These are phyloP conservation scores for Andinoacara biseriatus DNA, from an alignment of 2,113 vertebrate genomes.

Conservation along the genomic window DNA sequence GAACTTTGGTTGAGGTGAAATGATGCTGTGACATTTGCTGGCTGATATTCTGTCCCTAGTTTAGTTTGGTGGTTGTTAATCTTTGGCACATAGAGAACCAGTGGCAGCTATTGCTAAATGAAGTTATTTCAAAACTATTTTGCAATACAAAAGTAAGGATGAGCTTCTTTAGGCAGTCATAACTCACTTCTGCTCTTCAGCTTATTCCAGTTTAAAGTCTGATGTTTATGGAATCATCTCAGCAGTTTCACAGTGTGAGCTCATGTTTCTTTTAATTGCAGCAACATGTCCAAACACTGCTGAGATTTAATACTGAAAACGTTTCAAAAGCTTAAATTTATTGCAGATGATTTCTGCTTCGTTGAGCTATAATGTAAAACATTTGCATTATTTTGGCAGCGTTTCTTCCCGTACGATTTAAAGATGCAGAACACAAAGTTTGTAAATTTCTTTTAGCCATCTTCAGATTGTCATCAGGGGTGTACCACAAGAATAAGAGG, in stretches of 20 bases:
- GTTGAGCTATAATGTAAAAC: not conserved
- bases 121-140: slow-evolving; percentile 9
- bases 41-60: not conserved
- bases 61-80: not conserved
- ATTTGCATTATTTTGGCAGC: not conserved
- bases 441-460: not conserved
- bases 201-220: not conserved
- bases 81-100: not conserved
- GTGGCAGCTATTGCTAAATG: not conserved
- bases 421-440: not conserved
- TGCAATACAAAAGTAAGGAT: not conserved
- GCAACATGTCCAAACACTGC: not conserved
- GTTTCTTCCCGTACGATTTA: not conserved
- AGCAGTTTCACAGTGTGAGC: not conserved
- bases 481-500: not conserved
- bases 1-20: too few relatives aligned
- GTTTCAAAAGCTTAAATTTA: not conserved
- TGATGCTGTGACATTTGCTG: not conserved
- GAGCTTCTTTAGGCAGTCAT: not conserved
- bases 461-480: not conserved
- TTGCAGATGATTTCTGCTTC: not conserved
- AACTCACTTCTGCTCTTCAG: not conserved
- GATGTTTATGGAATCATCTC: not conserved
- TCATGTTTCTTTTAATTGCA: slow-evolving; percentile 7
- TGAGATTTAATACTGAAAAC: not conserved